phyloP scores from a whole-genome alignment of 2,113 vertebrate species.

The Austrofundulus limnaeus region DNA sequence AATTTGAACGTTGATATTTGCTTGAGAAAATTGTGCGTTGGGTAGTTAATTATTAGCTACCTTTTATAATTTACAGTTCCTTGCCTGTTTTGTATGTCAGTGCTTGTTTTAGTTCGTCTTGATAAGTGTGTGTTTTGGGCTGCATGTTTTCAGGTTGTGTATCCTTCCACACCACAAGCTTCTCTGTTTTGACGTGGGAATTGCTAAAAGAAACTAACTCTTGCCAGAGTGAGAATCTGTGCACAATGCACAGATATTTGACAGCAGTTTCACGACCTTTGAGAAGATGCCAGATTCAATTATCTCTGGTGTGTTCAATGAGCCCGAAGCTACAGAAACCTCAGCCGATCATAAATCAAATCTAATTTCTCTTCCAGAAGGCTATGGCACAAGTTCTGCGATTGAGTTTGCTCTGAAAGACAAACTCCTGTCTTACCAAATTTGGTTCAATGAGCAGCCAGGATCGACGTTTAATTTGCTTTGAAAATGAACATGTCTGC shows the following conservation, averaged over 20 bases:
- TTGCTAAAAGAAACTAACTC: constrained; percentile 26
- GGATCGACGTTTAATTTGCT: constrained; percentile 35
- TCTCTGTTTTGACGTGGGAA: constrained; percentile 16
- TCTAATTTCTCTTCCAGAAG: constrained; percentile 42
- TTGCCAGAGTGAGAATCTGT: constrained; percentile 15
- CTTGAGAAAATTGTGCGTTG: constrained; percentile 3
- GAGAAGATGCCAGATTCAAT: constrained; percentile 56
- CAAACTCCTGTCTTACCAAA: constrained; percentile 39
- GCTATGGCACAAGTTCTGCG: constrained; percentile 33
- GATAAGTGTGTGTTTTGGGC: constrained; percentile 1
- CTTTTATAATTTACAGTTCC: background rate
- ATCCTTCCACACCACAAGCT: background rate
- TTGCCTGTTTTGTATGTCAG: background rate
- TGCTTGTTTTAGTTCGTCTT: background rate
- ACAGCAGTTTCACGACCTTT: constrained; percentile 46
- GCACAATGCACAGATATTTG: constrained; percentile 17
- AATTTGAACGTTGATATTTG: constrained; percentile 4
- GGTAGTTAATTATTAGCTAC: constrained; percentile 3
- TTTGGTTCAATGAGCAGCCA: constrained; percentile 45
- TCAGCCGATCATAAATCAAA: constrained; percentile 56
- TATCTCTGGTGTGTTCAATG: constrained; percentile 34
- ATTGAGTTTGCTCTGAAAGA: constrained; percentile 26
- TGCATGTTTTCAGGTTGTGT: background rate
- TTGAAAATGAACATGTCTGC: constrained; percentile 38
- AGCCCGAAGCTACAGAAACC: constrained; percentile 45